Conservation (phyloP, 2,888 invertebrate genomes). For the Tupiocoris notatus region DNA sequence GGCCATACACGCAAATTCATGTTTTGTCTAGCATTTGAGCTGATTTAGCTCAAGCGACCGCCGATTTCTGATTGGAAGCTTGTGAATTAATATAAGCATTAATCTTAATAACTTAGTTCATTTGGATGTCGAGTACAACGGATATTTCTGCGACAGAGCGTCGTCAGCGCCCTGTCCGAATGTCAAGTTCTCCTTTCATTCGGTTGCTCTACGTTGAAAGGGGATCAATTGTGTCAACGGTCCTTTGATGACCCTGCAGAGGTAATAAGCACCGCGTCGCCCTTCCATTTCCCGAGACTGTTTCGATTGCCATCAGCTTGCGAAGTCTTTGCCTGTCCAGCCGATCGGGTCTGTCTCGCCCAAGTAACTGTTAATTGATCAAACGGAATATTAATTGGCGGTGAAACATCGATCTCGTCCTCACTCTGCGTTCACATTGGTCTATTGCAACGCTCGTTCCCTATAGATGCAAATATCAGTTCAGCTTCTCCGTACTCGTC, state of each 20-base stretch:
- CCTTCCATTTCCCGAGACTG: neutral
- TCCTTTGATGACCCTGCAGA: neutral
- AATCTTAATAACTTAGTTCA: too few species aligned
- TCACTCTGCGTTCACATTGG: neutral
- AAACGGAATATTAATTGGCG: conserved; percentile 24
- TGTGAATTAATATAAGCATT: too few species aligned
- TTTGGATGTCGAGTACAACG: too few species aligned
- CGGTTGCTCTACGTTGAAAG: too few species aligned
- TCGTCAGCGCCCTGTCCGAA: too few species aligned
- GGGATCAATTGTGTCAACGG: neutral
- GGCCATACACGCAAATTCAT: too few species aligned
- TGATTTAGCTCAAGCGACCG: too few species aligned
- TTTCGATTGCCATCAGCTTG: neutral
- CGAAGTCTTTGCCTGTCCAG: neutral
- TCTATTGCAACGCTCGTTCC: neutral
- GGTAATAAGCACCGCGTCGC: neutral
- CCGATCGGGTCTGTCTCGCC: neutral
- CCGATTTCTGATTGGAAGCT: too few species aligned
- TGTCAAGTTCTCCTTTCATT: too few species aligned
- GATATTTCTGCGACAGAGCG: too few species aligned
- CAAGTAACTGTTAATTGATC: conserved; percentile 14
- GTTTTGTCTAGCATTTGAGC: too few species aligned
- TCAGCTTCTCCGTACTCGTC: neutral
- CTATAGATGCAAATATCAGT: neutral
- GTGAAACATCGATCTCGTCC: neutral